These are phyloP conservation scores for Chanos chanos DNA, from an alignment of 2,797 vertebrate species.

Conservation along the genomic window DNA sequence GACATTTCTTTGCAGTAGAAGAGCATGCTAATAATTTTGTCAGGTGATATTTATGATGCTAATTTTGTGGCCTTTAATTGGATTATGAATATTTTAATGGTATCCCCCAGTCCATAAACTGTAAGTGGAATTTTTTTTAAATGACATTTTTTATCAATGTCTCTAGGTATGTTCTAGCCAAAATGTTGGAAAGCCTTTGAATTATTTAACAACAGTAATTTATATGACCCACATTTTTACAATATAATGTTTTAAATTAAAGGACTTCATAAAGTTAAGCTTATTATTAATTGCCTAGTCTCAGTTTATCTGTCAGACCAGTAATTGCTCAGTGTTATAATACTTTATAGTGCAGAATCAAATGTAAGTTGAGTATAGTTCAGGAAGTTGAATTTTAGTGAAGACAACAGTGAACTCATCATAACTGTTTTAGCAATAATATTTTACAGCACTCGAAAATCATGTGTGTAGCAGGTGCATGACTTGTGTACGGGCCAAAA, in stretches of 20 bases:
- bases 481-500: neutral
- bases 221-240: constrained; percentile 55
- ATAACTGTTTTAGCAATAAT: constrained; percentile 4
- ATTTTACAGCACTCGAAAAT: constrained; percentile 6
- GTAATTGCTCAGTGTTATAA: too few species aligned
- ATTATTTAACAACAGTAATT: constrained; percentile 61
- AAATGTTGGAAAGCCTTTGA: constrained; percentile 50
- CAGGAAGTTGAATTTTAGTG: neutral
- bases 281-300: too few species aligned
- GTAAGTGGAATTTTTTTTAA: constrained; percentile 50
- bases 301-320: too few species aligned
- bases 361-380: too few species aligned
- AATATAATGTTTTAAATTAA: constrained; percentile 26
- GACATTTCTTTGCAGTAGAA: constrained; percentile 55
- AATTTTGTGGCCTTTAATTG: constrained; percentile 75
- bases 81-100: constrained; percentile 78
- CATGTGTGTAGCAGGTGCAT: constrained; percentile 26
- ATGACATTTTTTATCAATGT: constrained; percentile 49
- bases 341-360: too few species aligned
- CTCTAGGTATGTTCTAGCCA: constrained; percentile 46
- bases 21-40: constrained; percentile 60
- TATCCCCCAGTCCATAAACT: constrained; percentile 52
- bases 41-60: constrained; percentile 74
- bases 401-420: neutral
- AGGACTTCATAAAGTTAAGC: too few species aligned